Evolutionary conservation across 2,888 invertebrate genomes (phyloP).

Genomic region (Prosopocoilus inquinatus): DNA sequence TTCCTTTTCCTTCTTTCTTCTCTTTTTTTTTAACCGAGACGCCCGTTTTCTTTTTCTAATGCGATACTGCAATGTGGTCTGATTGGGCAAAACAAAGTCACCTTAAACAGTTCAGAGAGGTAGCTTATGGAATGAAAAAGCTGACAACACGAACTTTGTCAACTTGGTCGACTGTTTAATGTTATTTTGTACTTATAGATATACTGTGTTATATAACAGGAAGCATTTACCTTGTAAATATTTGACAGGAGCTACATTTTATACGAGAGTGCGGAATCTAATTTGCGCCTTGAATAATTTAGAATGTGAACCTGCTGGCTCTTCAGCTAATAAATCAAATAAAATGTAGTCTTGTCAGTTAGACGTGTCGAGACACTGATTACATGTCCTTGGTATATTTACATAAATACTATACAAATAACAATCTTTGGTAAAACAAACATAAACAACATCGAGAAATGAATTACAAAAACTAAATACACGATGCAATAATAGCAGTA

Average conservation of each 20-base stretch:
- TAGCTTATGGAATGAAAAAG: slow-evolving; percentile 44
- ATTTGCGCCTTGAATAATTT: slow-evolving; percentile 1
- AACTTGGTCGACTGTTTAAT: slow-evolving; percentile 42
- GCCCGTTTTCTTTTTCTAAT: too few species aligned
- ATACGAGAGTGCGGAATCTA: slow-evolving; percentile 1
- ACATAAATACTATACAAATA: slow-evolving; percentile 49
- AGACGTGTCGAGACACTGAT: slow-evolving; percentile 11
- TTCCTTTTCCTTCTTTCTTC: too few species aligned
- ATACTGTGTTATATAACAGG: slow-evolving; percentile 48
- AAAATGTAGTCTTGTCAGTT: slow-evolving; percentile 17
- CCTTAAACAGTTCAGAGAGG: slow-evolving; percentile 33
- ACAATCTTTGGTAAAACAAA: slow-evolving; percentile 49
- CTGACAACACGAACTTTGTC: slow-evolving; percentile 36
- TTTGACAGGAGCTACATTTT: slow-evolving; percentile 26
- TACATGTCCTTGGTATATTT: slow-evolving; percentile 35
- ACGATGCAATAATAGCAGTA: slow-evolving; percentile 12
- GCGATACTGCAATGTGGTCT: slow-evolving; percentile 4
- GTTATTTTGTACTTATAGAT: slow-evolving; percentile 49
- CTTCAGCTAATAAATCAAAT: background rate
- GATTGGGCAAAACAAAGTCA: slow-evolving; percentile 11
- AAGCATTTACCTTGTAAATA: slow-evolving; percentile 47
- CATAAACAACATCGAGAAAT: slow-evolving; percentile 34
- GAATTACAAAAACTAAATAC: slow-evolving; percentile 17
- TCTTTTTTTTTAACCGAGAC: too few species aligned
- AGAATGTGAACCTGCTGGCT: background rate